Evolutionary conservation across 2,797 vertebrate genomes (phyloP), one percentile per base, ranked within the genome.

Genomic region (Crenichthys baileyi): DNA sequence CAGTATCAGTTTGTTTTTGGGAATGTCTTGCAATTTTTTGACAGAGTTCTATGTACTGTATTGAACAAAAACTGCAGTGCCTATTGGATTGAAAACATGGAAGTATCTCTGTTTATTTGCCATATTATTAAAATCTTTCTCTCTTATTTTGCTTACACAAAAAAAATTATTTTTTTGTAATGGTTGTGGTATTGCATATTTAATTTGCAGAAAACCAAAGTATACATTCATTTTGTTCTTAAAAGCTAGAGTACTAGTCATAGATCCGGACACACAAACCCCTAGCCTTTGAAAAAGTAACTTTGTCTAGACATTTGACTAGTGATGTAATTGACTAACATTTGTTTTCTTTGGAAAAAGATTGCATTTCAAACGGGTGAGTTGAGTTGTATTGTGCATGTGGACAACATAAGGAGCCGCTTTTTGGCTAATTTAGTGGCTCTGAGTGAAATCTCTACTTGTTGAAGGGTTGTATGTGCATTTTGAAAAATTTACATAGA

Each of bases 1-100:
- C 65, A 84, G 83, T 85, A 87, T 86, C 85, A 83, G 85, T 91
- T 85, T 92, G 77, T 88, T 91, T 90, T 90, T 88, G 87, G 84
- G 85, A 87, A 87, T 85, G 83, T 86, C 84, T 89, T 84, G 85
- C 92, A 82, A 86, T 87, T 87, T 87, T 91, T 90, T 88, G 78
- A 90, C 82, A 41, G 20, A 83, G 83, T 89, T 90, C 79, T 78
- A 75, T 89, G 87, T 92, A 93, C 88, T 87, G 81, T 92, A 79
- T 86, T 83, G 88, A 90, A 91, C 88, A 90, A 83, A 90, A 89
- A 91, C 92, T 94, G 89, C 94, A 93, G 94, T 95, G 94, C 94
- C 94, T 94, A 82, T 88, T 82, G 94, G 92, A 92, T 88, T 88
- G 83, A 90, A 91, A 87, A 90, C 51, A 80, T 89, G 80, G 92